A percentile compares a stretch with the other conserved stretches of the same genome.
Conservation (phyloP, 2,888 invertebrate species). For the Ophion slaviceki region DNA sequence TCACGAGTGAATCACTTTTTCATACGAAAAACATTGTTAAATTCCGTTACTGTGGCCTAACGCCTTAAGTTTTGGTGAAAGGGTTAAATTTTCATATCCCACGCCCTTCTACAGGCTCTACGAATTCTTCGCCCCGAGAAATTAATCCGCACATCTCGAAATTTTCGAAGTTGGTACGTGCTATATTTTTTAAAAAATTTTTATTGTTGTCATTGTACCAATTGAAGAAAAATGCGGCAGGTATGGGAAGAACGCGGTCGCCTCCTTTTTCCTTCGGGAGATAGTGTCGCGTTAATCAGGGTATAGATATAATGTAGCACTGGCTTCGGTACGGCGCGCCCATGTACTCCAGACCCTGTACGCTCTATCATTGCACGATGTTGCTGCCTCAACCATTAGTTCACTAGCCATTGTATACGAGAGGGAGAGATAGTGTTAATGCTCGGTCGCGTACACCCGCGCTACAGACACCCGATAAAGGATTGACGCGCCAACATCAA, state of each 20-base stretch:
- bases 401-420: slow-evolving; percentile 57
- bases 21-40: too few relatives aligned
- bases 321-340: slow-evolving; percentile 56
- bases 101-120: neutral
- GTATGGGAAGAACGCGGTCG: neutral
- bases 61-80: neutral
- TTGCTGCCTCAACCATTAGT: slow-evolving; percentile 58
- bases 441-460: slow-evolving; percentile 57
- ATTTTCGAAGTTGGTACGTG: neutral
- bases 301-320: slow-evolving; percentile 22
- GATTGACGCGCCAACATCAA: slow-evolving; percentile 66
- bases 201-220: neutral
- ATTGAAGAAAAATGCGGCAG: neutral
- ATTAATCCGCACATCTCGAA: neutral
- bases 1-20: too few relatives aligned
- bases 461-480: slow-evolving; percentile 57
- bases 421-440: slow-evolving; percentile 51
- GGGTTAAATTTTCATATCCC: neutral
- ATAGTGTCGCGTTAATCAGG: slow-evolving; percentile 45
- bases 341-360: slow-evolving; percentile 41
- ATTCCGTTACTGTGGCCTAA: too few relatives aligned
- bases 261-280: neutral
- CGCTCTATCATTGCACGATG: slow-evolving; percentile 38
- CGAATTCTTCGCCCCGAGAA: neutral
- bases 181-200: too few relatives aligned